Evolutionary conservation across 2,888 invertebrate genomes (phyloP), one percentile per base, ranked within the genome.

Genomic region (Ormyrus rosae): DNA sequence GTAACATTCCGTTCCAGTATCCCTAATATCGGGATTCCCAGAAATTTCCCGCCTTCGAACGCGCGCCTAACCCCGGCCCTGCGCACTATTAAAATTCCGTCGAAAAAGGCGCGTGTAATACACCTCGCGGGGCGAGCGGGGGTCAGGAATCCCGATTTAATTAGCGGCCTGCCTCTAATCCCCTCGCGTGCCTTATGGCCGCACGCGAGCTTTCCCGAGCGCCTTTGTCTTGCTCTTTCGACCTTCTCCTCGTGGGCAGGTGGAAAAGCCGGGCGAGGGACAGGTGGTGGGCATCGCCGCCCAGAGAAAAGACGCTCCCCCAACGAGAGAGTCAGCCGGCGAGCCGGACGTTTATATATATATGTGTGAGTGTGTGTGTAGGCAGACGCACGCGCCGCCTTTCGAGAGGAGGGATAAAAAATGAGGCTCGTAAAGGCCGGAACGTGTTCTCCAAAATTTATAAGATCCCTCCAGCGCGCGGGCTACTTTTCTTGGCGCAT

Each of bases 221-320:
- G 56, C 46, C 48, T 64, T 73, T 63, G 50, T 71, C 51, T 56
- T 56, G 6, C 13, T 8, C 34, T 34, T n/a, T 10, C 51, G 64
- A 77, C 58, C 76, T 69, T 61, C 68, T 53, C 19, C 19, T 8
- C 9, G 34, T 11, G 79, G 65, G 83, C 78, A 78, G 78, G 71
- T 78, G 78, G 67, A 72, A 78, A 78, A 60, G 60, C n/a, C 9
- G 10, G 70, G 11, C 13, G 4, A 11, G 48, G 63, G 86, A 85
- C 86, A 86, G 86, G 86, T 86, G 86, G 85, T 81, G 50, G 45
- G 50, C 48, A 19, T 19, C 53, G 51, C 58, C 45, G 73, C 50
- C 63, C 8, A 3, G 34, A 2, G 34, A 34, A 34, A 34, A 34
- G 34, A 34, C 4, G 3, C 34, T 34, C 34, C 34, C 34, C 13